Conservation (phyloP, 2,797 vertebrate species). For the Xiphophorus birchmanni region DNA sequence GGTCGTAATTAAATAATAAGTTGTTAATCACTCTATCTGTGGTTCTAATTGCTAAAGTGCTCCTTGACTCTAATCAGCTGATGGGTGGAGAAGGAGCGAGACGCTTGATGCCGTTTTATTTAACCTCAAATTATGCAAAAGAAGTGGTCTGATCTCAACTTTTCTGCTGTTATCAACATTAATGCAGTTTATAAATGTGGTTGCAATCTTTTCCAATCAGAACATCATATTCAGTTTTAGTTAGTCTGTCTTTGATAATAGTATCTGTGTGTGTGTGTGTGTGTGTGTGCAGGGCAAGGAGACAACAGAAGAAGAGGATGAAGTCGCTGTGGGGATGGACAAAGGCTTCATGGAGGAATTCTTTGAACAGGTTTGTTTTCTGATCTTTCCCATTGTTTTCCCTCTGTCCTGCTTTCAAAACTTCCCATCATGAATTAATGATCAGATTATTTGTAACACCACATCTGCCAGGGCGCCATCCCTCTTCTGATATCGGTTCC, state of each 20-base stretch:
- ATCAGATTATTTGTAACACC: not conserved
- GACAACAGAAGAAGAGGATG: constrained; percentile 90
- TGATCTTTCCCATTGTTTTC: not conserved
- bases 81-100: constrained; percentile 28
- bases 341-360: constrained; percentile 97
- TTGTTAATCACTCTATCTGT: constrained; percentile 59
- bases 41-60: constrained; percentile 66
- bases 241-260: not conserved
- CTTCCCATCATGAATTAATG: constrained; percentile 12
- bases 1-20: constrained; percentile 62
- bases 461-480: constrained; percentile 16
- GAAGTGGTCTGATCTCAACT: not conserved
- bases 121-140: constrained; percentile 42
- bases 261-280: constrained; percentile 17
- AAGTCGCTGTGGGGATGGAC: constrained; percentile 90
- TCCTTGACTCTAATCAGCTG: constrained; percentile 56
- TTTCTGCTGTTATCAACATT: not conserved
- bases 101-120: constrained; percentile 25
- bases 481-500: constrained; percentile 23
- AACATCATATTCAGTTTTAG: not conserved
- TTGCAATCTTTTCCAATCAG: not conserved
- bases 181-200: not conserved
- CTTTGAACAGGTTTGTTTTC: constrained; percentile 91
- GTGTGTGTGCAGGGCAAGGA: constrained; percentile 87
- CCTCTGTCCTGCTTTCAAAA: constrained; percentile 13